Percentiles rank a stretch among this genome's conserved stretches.
Evolutionary conservation across 2,888 invertebrate species (phyloP).

Genomic region (Lymantria monacha): DNA sequence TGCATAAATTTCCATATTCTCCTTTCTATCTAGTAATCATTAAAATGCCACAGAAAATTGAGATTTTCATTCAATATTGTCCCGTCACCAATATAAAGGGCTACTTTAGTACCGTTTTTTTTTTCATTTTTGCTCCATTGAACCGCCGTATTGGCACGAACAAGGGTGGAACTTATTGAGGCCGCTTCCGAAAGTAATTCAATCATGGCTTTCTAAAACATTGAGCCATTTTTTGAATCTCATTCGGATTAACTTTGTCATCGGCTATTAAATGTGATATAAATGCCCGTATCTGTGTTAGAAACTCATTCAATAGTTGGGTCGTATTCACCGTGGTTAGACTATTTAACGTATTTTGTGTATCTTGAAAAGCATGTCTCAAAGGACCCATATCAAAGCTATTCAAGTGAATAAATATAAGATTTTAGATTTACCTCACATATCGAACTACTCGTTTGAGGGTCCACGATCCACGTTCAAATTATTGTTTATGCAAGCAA

Average conservation of each 20-base stretch:
- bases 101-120: neutral
- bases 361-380: constrained; percentile 51
- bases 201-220: constrained; percentile 19
- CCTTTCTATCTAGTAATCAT: too few relatives aligned
- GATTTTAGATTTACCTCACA: neutral
- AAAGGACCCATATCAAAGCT: constrained; percentile 60
- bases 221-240: constrained; percentile 13
- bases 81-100: neutral
- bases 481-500: too few relatives aligned
- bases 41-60: too few relatives aligned
- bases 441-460: too few relatives aligned
- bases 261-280: constrained; percentile 16
- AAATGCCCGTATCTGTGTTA: constrained; percentile 35
- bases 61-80: neutral
- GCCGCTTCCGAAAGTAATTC: constrained; percentile 12
- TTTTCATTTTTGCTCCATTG: constrained; percentile 6
- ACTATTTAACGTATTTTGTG: constrained; percentile 49
- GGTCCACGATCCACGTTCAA: too few relatives aligned
- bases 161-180: constrained; percentile 6
- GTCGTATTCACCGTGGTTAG: constrained; percentile 28
- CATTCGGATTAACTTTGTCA: constrained; percentile 17
- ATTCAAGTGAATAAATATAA: constrained; percentile 57
- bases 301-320: constrained; percentile 34
- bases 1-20: too few relatives aligned
- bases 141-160: constrained; percentile 3